These are phyloP conservation scores for Noctua pronuba DNA, from an alignment of 2,888 invertebrate genomes.

Conservation along the genomic window DNA sequence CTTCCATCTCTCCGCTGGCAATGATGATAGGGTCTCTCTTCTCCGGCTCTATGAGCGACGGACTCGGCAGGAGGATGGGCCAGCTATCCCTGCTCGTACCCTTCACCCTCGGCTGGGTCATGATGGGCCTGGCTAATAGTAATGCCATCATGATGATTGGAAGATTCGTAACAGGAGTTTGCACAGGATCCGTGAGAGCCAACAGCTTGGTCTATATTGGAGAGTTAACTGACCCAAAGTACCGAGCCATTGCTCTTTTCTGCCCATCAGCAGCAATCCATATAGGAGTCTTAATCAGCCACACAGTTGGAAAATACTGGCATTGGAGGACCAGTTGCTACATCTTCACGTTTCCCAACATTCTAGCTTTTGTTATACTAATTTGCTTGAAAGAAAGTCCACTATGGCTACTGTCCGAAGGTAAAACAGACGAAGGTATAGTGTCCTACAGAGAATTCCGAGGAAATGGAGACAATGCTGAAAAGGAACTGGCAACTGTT, in stretches of 20 bases:
- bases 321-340: conserved; percentile 73
- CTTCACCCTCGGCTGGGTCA: conserved; percentile 74
- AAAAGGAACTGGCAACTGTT: conserved; percentile 72
- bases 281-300: conserved; percentile 72
- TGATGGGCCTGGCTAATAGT: conserved; percentile 69
- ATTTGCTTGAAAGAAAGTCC: conserved; percentile 78
- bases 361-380: conserved; percentile 67
- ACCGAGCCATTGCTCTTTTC: conserved; percentile 72
- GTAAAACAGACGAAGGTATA: conserved; percentile 71
- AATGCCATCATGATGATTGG: conserved; percentile 71
- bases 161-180: conserved; percentile 74
- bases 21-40: conserved; percentile 76
- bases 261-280: conserved; percentile 69
- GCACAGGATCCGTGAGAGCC: conserved; percentile 73
- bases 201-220: conserved; percentile 75
- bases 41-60: conserved; percentile 75
- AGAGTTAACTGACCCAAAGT: conserved; percentile 77
- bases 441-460: conserved; percentile 73
- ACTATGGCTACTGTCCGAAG: conserved; percentile 77
- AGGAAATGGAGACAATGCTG: conserved; percentile 70
- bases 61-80: conserved; percentile 73
- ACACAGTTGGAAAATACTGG: conserved; percentile 70
- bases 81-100: conserved; percentile 72
- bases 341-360: conserved; percentile 70
- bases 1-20: conserved; percentile 52